Percentiles rank a stretch among this genome's conserved stretches.
These are phyloP conservation scores for Nematolebias whitei DNA, from an alignment of 2,113 vertebrate species.

Conservation along the genomic window DNA sequence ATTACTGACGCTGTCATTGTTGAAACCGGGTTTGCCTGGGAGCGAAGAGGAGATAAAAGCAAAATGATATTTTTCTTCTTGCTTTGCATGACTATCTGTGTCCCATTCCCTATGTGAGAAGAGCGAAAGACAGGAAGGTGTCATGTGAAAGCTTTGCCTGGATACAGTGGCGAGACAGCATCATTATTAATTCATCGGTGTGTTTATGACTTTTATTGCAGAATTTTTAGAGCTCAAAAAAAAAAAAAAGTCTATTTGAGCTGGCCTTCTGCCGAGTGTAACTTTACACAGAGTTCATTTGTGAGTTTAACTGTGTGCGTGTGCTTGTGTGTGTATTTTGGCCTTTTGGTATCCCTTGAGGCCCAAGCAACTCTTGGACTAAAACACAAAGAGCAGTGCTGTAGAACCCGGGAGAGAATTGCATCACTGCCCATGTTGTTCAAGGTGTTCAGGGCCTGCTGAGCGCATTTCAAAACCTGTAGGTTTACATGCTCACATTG, in stretches of 20 bases:
- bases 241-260: not conserved
- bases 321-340: slow-evolving; percentile 8
- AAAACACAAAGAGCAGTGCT: slow-evolving; percentile 52
- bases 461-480: slow-evolving; percentile 26
- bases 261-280: not conserved
- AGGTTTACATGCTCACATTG: not conserved
- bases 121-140: slow-evolving; percentile 20
- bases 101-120: slow-evolving; percentile 3
- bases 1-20: slow-evolving; percentile 22
- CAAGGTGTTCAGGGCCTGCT: slow-evolving; percentile 20
- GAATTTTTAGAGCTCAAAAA: slow-evolving; percentile 20
- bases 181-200: slow-evolving; percentile 64
- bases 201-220: slow-evolving; percentile 58
- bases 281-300: not conserved
- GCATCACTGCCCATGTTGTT: slow-evolving; percentile 42
- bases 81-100: slow-evolving; percentile 4
- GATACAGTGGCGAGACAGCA: slow-evolving; percentile 38
- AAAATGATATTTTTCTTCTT: not conserved
- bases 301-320: not conserved
- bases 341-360: slow-evolving; percentile 42
- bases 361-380: slow-evolving; percentile 45
- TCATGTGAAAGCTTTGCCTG: slow-evolving; percentile 17
- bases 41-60: slow-evolving; percentile 5
- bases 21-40: not conserved
- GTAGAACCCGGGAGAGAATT: slow-evolving; percentile 36